Percentiles rank a stretch among this genome's conserved stretches.
Evolutionary conservation across 2,888 invertebrate genomes (phyloP).

Genomic region (Noctua janthina): DNA sequence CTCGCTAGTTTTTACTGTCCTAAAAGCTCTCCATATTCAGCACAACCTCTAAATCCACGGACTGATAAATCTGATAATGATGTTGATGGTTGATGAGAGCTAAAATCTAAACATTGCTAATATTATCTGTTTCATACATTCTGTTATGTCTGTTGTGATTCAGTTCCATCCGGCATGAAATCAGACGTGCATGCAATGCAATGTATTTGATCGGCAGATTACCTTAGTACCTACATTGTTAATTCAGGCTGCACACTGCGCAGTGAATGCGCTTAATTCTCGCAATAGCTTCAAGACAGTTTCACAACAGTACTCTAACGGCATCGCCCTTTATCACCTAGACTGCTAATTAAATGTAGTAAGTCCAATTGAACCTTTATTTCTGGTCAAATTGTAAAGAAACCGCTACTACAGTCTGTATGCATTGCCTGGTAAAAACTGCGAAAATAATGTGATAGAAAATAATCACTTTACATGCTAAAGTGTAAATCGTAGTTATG

Average conservation of each 20-base stretch:
- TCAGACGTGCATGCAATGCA: conserved; percentile 58
- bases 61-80: conserved; percentile 1
- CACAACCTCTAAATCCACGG: not conserved
- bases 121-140: conserved; percentile 35
- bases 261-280: conserved; percentile 41
- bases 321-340: conserved; percentile 12
- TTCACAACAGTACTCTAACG: conserved; percentile 29
- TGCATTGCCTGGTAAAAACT: not conserved
- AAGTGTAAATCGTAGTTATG: not conserved
- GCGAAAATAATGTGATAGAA: not conserved
- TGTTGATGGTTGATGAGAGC: conserved; percentile 23
- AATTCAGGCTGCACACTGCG: conserved; percentile 49
- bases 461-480: not conserved
- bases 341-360: not conserved
- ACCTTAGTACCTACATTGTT: conserved; percentile 47
- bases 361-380: not conserved
- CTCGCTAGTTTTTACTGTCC: not conserved
- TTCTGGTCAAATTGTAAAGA: conserved; percentile 2
- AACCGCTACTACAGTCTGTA: not conserved
- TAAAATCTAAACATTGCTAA: conserved; percentile 17
- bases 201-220: conserved; percentile 53
- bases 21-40: not conserved
- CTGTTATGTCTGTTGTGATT: conserved; percentile 41
- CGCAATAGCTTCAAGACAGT: conserved; percentile 43
- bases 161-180: conserved; percentile 60